phyloP scores from a whole-genome alignment of 2,797 vertebrate genomes.

The Argya squamiceps region DNA sequence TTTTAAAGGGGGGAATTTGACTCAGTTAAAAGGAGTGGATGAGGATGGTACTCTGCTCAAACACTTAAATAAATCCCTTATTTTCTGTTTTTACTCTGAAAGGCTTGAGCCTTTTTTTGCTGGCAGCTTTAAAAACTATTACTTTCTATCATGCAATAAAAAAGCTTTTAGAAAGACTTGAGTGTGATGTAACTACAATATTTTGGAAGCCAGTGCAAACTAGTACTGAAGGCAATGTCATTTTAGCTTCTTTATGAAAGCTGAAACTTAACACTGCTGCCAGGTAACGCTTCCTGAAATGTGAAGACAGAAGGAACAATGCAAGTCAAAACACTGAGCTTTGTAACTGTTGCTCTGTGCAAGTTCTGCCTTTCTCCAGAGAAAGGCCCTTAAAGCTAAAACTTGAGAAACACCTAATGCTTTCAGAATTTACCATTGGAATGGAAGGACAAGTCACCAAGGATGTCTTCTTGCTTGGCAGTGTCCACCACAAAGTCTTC shows the following conservation, averaged over 20 bases:
- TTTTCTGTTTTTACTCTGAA: neutral
- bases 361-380: neutral
- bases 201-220: neutral
- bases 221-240: neutral
- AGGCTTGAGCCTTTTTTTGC: neutral
- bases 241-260: neutral
- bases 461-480: slow-evolving; percentile 85
- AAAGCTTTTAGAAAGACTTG: neutral
- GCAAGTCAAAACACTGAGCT: neutral
- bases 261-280: neutral
- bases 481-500: slow-evolving; percentile 91
- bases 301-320: neutral
- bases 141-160: neutral
- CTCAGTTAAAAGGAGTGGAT: neutral
- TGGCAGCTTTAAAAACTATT: neutral
- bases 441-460: slow-evolving; percentile 87
- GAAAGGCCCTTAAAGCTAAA: neutral
- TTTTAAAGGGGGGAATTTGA: neutral
- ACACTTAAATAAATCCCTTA: neutral
- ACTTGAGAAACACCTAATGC: neutral
- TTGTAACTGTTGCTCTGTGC: neutral
- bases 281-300: neutral
- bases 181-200: neutral
- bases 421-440: slow-evolving; percentile 81
- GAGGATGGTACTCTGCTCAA: neutral